Conservation (phyloP, 2,797 vertebrate genomes). For the Anabacerthia variegaticeps region DNA sequence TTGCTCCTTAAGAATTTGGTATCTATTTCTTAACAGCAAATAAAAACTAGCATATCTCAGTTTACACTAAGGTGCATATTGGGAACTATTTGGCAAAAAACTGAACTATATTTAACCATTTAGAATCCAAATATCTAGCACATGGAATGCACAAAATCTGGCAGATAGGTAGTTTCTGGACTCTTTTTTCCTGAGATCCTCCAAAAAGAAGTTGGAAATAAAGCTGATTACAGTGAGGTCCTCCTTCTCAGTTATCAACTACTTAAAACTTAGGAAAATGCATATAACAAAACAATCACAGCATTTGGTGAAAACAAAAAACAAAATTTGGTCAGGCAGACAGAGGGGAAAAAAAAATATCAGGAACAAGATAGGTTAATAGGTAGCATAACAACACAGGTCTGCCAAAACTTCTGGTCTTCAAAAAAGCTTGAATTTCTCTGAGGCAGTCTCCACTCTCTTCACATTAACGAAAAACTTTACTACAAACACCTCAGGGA, state of each 20-base stretch:
- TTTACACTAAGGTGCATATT: not conserved
- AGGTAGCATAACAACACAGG: not conserved
- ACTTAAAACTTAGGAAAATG: not conserved
- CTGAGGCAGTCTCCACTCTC: not conserved
- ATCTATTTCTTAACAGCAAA: constrained; percentile 5
- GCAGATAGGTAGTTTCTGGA: not conserved
- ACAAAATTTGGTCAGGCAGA: not conserved
- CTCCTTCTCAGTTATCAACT: not conserved
- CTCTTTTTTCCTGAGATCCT: not conserved
- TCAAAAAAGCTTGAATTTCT: not conserved
- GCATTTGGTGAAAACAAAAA: not conserved
- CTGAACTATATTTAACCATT: not conserved
- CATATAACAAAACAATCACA: not conserved
- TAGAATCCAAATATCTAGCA: constrained; percentile 3
- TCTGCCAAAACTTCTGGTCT: not conserved
- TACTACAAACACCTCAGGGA: not conserved
- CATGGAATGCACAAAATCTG: not conserved
- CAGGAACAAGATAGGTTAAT: not conserved
- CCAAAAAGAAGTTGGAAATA: not conserved
- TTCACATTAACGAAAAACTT: not conserved
- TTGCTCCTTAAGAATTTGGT: not conserved
- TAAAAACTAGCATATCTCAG: not conserved
- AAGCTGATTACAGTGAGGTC: not conserved
- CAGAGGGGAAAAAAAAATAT: not conserved
- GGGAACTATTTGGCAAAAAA: not conserved